phyloP scores from a whole-genome alignment of 1,140 invertebrate species.

The Eumaeus atala region DNA sequence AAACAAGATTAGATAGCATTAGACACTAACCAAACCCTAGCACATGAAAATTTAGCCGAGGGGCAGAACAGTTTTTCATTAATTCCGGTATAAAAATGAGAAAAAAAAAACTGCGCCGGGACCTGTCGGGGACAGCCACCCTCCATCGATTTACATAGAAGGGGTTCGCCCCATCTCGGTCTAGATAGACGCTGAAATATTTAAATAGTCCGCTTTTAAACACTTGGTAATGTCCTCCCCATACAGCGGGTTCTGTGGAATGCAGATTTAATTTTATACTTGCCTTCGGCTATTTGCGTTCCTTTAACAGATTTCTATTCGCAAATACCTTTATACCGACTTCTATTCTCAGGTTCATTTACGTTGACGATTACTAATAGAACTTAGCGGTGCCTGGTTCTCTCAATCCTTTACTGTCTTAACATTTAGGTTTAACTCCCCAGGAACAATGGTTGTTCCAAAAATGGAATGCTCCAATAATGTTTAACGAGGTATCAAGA shows the following conservation, averaged over 20 bases:
- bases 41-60: conserved; percentile 16
- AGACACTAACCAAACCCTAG: too few relatives aligned
- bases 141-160: conserved; percentile 42
- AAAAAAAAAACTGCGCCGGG: conserved; percentile 27
- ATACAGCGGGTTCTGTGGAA: conserved; percentile 21
- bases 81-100: conserved; percentile 40
- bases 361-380: too few relatives aligned
- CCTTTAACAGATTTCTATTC: conserved; percentile 14
- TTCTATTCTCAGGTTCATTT: neutral
- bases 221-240: conserved; percentile 31
- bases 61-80: conserved; percentile 33
- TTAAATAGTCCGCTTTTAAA: conserved; percentile 48
- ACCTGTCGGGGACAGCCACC: conserved; percentile 34
- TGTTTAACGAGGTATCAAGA: too few relatives aligned
- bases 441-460: too few relatives aligned
- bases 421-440: too few relatives aligned
- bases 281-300: conserved; percentile 19
- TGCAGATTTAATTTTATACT: conserved; percentile 34
- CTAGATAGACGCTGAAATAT: conserved; percentile 48
- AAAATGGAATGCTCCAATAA: too few relatives aligned
- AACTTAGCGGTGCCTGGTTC: too few relatives aligned
- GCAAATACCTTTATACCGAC: conserved; percentile 1
- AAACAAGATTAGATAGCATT: too few relatives aligned
- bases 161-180: conserved; percentile 20
- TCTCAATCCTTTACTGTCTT: too few relatives aligned